phyloP scores from a whole-genome alignment of 2,888 invertebrate species.

The Erebia palarica region DNA sequence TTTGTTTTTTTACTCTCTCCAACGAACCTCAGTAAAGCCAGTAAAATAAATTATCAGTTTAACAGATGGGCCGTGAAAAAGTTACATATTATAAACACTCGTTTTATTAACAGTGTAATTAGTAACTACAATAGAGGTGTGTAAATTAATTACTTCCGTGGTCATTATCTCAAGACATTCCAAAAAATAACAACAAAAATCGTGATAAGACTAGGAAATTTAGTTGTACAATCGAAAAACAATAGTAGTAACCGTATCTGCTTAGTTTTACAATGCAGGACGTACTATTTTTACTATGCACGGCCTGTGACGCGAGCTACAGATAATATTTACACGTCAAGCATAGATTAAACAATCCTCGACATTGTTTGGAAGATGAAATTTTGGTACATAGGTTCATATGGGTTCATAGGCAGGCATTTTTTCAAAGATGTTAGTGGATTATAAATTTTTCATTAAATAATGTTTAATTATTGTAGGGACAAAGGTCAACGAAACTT shows the following conservation, averaged over 20 bases:
- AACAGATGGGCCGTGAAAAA: too few species aligned
- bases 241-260: slow-evolving; percentile 20
- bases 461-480: too few species aligned
- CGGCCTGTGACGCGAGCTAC: slow-evolving; percentile 34
- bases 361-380: slow-evolving; percentile 1
- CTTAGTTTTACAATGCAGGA: slow-evolving; percentile 38
- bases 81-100: too few species aligned
- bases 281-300: slow-evolving; percentile 45
- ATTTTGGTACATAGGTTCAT: too few species aligned
- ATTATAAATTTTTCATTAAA: too few species aligned
- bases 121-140: background rate
- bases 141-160: background rate
- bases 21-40: too few species aligned
- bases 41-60: too few species aligned
- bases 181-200: background rate
- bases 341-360: slow-evolving; percentile 36
- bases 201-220: background rate
- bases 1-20: too few species aligned
- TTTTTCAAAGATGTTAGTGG: too few species aligned
- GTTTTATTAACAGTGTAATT: background rate
- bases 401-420: too few species aligned
- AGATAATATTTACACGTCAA: slow-evolving; percentile 43
- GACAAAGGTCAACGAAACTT: too few species aligned
- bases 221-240: slow-evolving; percentile 1
- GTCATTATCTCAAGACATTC: background rate